Base-by-base conservation (phyloP, 2,113 vertebrate genomes). In the Trinectes maculatus region DNA sequence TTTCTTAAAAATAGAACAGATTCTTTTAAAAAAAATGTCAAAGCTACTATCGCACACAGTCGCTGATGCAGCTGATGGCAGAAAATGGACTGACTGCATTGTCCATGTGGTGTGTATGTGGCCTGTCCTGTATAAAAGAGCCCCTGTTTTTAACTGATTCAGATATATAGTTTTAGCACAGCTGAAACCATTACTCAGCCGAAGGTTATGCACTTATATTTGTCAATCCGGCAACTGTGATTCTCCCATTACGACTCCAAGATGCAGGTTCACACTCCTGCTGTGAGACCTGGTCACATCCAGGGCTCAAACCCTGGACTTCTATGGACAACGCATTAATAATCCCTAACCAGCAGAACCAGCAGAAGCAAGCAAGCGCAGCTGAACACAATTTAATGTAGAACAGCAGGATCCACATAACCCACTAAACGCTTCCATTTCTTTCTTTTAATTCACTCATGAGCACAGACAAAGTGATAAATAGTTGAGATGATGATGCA, bases 211-310 rank as follows among this genome's bases (percentile, higher is more conserved):
- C 34, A 22, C 51, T 24, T 40, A 18, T 19, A 16, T 49, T 28
- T 28, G 8, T 42, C 40, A 13, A 26, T 43, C 44, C 8, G 12
- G 10, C 11, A 64, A 33, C 53, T 25, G 39, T 11, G 19, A 9
- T 19, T 36, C 34, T 26, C 29, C 29, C 15, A n/a, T 8, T 10
- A 34, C 42, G 65, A 56, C 58, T 53, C 21, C 1, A 28, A 34
- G 40, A 55, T 43, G 13, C 57, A 49, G 3, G 61, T 61, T 56
- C 21, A 24, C 21, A 57, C 53, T 33, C 74, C 53, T 7, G 28
- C 47, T 59, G 29, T 6, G 39, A 19, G 31, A 46, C 57, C 67
- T 25, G 31, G 48, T 60, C 37, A 31, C 19, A 53, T 12, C 61
- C 8, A 12, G 29, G 49, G 31, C 53, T 63, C 13, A 33, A 29